phyloP scores from a whole-genome alignment of 64 coral and sea anemone species.

The Pachyseris speciosa region DNA sequence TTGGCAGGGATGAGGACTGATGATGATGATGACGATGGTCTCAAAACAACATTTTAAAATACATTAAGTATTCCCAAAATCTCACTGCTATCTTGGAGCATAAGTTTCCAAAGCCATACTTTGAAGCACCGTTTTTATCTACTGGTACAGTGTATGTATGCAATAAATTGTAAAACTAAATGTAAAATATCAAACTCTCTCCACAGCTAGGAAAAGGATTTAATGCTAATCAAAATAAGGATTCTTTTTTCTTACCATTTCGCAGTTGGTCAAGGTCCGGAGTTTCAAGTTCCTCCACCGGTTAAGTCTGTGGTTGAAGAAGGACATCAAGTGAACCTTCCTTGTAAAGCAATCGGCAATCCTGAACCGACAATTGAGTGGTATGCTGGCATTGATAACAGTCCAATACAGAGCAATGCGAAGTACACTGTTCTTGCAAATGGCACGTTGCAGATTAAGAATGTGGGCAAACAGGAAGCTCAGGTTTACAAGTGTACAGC shows the following conservation, averaged over 20 bases:
- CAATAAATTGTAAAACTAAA: too few relatives aligned
- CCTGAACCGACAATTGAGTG: constrained; percentile 71
- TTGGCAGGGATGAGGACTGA: too few relatives aligned
- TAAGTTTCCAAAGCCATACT: too few relatives aligned
- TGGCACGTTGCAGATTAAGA: constrained; percentile 69
- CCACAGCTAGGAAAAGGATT: too few relatives aligned
- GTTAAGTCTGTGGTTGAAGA: not conserved
- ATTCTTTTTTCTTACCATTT: not conserved
- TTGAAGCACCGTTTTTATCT: too few relatives aligned
- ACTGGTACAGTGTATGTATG: too few relatives aligned
- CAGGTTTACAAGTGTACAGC: constrained; percentile 86
- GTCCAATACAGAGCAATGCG: constrained; percentile 1
- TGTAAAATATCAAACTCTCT: too few relatives aligned
- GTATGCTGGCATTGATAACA: not conserved
- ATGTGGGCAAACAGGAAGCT: constrained; percentile 33
- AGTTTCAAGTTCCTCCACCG: constrained; percentile 14
- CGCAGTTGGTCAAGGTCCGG: not conserved
- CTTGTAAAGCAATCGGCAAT: constrained; percentile 67
- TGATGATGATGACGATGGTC: too few relatives aligned
- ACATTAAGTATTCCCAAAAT: too few relatives aligned
- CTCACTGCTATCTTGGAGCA: too few relatives aligned
- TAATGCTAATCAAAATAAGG: not conserved
- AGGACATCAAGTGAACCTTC: not conserved
- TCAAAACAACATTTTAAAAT: too few relatives aligned
- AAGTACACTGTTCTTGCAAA: constrained; percentile 40